A percentile compares a stretch with the other conserved stretches of the same genome.
Evolutionary conservation across 2,888 invertebrate species (phyloP).

Genomic region (Heliothis peltigera): DNA sequence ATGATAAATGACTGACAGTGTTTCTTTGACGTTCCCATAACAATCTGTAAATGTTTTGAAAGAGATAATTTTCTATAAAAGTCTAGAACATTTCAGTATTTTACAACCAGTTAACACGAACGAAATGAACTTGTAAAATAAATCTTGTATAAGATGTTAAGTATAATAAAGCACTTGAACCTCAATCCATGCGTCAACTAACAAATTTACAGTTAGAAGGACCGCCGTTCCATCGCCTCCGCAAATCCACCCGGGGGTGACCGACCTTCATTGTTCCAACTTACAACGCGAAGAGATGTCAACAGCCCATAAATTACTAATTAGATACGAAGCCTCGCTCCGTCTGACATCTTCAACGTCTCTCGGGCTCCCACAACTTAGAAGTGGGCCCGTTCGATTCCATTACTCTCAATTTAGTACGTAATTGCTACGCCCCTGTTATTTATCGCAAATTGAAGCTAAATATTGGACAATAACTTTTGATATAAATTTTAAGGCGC

Average conservation of each 20-base stretch:
- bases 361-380: slow-evolving; percentile 27
- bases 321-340: slow-evolving; percentile 61
- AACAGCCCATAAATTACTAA: slow-evolving; percentile 69
- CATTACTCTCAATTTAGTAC: slow-evolving; percentile 57
- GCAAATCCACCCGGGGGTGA: slow-evolving; percentile 44
- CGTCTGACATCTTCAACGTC: slow-evolving; percentile 53
- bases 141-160: not conserved
- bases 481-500: slow-evolving; percentile 50
- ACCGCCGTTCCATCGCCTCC: slow-evolving; percentile 25
- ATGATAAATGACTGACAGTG: slow-evolving; percentile 17
- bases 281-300: slow-evolving; percentile 59
- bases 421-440: slow-evolving; percentile 51
- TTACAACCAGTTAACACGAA: no score
- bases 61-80: not conserved
- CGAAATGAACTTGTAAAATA: no score
- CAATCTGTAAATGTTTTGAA: slow-evolving; percentile 11
- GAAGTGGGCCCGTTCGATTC: slow-evolving; percentile 31
- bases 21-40: slow-evolving; percentile 26
- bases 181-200: not conserved
- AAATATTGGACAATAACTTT: slow-evolving; percentile 38
- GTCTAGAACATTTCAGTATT: no score
- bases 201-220: slow-evolving; percentile 12
- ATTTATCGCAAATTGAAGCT: slow-evolving; percentile 49
- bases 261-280: slow-evolving; percentile 58
- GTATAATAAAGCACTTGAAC: not conserved